Percentiles rank a stretch among this genome's conserved stretches.
Evolutionary conservation across 1,140 invertebrate species (phyloP).

Genomic region (Pseudomyrmex flavicornis): DNA sequence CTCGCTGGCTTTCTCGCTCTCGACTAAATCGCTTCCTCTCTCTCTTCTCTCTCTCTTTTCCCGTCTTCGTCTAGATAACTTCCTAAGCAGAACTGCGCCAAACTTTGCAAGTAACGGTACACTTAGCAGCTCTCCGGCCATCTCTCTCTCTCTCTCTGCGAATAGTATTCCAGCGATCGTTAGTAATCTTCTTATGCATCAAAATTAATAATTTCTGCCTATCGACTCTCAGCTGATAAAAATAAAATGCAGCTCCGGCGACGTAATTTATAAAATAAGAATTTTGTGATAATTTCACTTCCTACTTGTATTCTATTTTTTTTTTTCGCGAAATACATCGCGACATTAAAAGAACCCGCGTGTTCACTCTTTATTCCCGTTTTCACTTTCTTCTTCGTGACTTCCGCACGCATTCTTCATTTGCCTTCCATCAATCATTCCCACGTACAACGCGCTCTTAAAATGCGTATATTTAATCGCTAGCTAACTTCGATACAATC

Average conservation of each 20-base stretch:
- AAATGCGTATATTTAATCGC: constrained; percentile 29
- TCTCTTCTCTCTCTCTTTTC: constrained; percentile 17
- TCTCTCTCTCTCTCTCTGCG: background rate
- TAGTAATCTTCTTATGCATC: constrained; percentile 38
- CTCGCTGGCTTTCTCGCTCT: constrained; percentile 10
- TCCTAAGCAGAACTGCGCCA: constrained; percentile 59
- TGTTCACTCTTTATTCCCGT: background rate
- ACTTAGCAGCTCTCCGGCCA: constrained; percentile 41
- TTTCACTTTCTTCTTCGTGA: constrained; percentile 7
- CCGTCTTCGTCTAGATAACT: constrained; percentile 48
- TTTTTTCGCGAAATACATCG: too few species aligned
- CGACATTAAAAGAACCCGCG: too few species aligned
- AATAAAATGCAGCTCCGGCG: background rate
- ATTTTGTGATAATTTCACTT: background rate
- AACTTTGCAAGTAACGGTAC: constrained; percentile 61
- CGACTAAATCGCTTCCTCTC: constrained; percentile 29
- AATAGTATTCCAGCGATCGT: constrained; percentile 37
- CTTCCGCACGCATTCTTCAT: background rate
- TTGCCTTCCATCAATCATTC: constrained; percentile 17
- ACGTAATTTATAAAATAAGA: too few species aligned
- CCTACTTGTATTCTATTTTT: background rate
- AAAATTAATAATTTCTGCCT: constrained; percentile 1
- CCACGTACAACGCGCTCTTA: background rate
- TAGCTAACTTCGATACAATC: background rate
- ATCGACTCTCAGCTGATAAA: background rate